phyloP scores from a whole-genome alignment of 2,113 vertebrate genomes.

The Channa maculata region DNA sequence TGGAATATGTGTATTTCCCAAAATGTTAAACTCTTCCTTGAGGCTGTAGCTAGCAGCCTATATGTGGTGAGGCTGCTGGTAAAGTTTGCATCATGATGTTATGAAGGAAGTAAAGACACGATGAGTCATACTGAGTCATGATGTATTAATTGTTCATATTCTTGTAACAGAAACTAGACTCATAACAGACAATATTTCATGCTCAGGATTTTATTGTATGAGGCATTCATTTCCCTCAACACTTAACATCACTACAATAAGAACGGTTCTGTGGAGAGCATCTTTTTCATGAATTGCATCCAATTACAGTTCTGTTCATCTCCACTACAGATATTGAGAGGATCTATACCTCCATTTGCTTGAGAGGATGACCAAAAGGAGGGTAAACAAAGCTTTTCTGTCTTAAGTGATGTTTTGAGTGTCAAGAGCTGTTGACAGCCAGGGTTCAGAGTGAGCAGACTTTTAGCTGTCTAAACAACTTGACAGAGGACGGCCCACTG shows the following conservation, averaged over 20 bases:
- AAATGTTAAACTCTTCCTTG: not conserved
- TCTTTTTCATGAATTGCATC: constrained; percentile 38
- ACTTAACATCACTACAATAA: not conserved
- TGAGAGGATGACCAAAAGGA: constrained; percentile 59
- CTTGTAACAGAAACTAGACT: too few relatives aligned
- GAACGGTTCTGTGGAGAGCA: not conserved
- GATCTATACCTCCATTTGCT: constrained; percentile 29
- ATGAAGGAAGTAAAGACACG: too few relatives aligned
- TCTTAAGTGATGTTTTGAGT: constrained; percentile 48
- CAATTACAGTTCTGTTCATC: constrained; percentile 75
- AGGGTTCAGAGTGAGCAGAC: constrained; percentile 43
- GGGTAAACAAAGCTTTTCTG: constrained; percentile 64
- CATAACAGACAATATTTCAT: too few relatives aligned
- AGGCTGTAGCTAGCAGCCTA: not conserved
- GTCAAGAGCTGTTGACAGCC: constrained; percentile 68
- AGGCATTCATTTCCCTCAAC: too few relatives aligned
- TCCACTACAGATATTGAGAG: constrained; percentile 62
- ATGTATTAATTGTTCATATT: too few relatives aligned
- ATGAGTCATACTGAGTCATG: too few relatives aligned
- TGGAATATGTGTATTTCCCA: not conserved
- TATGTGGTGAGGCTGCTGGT: too few relatives aligned
- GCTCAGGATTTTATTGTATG: too few relatives aligned
- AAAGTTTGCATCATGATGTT: too few relatives aligned
- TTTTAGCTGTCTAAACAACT: constrained; percentile 66
- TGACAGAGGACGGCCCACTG: constrained; percentile 46